Evolutionary conservation across 2,113 vertebrate genomes (phyloP).

Genomic region (Cyprinodon brontotheroides): DNA sequence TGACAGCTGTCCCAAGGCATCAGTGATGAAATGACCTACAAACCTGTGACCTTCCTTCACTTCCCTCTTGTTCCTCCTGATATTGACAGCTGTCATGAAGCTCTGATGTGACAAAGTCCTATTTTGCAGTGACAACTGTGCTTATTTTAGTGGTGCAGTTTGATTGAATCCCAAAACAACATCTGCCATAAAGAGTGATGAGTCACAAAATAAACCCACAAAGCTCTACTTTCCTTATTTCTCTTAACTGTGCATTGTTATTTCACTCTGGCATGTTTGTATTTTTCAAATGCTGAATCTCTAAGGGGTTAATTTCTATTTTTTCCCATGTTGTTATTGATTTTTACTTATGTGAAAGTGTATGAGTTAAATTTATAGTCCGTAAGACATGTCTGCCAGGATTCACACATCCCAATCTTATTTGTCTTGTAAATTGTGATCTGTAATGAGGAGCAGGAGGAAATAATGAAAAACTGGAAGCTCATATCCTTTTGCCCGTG

Average conservation of each 20-base stretch:
- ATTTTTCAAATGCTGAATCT: conserved; percentile 21
- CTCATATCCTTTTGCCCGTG: too few relatives aligned
- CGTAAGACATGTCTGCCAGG: not conserved
- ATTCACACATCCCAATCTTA: not conserved
- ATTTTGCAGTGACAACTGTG: conserved; percentile 34
- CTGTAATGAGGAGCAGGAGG: too few relatives aligned
- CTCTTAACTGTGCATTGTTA: not conserved
- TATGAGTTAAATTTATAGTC: not conserved
- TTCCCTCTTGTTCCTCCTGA: conserved; percentile 16
- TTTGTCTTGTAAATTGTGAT: not conserved
- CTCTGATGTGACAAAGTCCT: conserved; percentile 2
- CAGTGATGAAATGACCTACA: conserved; percentile 38
- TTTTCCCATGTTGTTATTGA: not conserved
- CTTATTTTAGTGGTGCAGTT: conserved; percentile 48
- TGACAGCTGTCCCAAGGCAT: conserved; percentile 66
- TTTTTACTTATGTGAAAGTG: not conserved
- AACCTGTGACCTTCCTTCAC: conserved; percentile 36
- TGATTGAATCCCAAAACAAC: conserved; percentile 37
- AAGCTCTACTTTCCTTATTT: conserved; percentile 5
- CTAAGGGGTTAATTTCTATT: conserved; percentile 24
- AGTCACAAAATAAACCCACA: conserved; percentile 38
- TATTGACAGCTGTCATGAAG: conserved; percentile 64
- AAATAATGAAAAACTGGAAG: too few relatives aligned
- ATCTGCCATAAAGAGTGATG: conserved; percentile 27
- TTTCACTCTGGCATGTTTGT: conserved; percentile 1